Conservation (phyloP, 2,113 vertebrate species). For the Regulus satrapa region DNA sequence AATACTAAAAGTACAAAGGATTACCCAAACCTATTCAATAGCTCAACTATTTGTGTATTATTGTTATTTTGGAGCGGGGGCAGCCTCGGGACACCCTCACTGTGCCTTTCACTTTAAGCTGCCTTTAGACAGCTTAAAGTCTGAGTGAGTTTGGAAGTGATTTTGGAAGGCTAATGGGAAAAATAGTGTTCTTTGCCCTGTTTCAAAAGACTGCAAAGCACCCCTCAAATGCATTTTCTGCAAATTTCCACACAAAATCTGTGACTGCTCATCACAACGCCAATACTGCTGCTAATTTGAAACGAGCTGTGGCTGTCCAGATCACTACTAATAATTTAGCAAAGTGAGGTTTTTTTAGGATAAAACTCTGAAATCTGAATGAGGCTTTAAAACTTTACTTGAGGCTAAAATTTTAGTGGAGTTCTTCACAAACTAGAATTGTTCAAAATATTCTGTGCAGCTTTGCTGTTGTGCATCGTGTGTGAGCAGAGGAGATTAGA, state of each 20-base stretch:
- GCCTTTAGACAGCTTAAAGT: background rate
- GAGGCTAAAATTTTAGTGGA: background rate
- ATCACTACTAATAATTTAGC: background rate
- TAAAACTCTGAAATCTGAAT: background rate
- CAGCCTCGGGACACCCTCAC: background rate
- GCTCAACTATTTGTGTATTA: constrained; percentile 31
- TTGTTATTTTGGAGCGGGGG: background rate
- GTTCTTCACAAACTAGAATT: background rate
- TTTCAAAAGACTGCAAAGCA: background rate
- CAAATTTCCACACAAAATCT: background rate
- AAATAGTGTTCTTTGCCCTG: background rate
- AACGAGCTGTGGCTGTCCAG: background rate
- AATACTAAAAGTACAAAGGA: constrained; percentile 53
- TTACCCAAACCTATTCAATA: constrained; percentile 25
- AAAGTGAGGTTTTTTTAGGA: background rate
- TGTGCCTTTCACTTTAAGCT: background rate
- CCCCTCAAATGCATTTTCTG: background rate
- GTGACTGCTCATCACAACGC: background rate
- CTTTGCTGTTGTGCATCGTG: background rate
- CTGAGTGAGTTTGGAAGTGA: no score
- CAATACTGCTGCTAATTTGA: background rate
- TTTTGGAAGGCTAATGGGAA: background rate
- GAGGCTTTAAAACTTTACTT: background rate
- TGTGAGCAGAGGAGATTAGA: background rate
- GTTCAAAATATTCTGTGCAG: background rate